These are phyloP conservation scores for Temnothorax nylanderi DNA, from an alignment of 1,140 invertebrate species.

Conservation along the genomic window DNA sequence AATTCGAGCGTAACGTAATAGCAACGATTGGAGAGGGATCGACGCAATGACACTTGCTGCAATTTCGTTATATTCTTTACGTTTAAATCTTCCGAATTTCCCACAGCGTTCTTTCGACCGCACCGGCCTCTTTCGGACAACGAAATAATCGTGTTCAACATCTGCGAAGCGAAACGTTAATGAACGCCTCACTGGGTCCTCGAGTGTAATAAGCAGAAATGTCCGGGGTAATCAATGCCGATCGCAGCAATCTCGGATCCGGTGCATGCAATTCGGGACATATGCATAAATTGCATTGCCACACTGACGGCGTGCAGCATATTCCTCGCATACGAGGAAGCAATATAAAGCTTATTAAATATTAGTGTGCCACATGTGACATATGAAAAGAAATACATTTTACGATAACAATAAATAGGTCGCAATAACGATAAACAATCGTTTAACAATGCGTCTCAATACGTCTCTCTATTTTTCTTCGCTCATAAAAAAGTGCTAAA, in stretches of 20 bases:
- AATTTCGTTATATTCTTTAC: background rate
- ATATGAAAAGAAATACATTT: background rate
- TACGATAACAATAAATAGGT: background rate
- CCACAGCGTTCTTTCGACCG: background rate
- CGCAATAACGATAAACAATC: background rate
- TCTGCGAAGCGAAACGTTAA: slow-evolving; percentile 37
- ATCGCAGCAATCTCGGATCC: slow-evolving; percentile 48
- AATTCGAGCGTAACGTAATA: background rate
- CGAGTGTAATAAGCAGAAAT: slow-evolving; percentile 55
- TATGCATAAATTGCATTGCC: slow-evolving; percentile 24
- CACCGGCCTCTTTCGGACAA: background rate
- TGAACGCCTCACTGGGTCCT: background rate
- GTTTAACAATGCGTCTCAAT: background rate
- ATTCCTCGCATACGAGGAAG: background rate
- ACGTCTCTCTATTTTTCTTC: background rate
- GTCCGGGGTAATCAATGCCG: slow-evolving; percentile 45
- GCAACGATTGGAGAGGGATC: background rate
- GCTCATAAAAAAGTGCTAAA: background rate
- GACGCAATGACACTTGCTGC: background rate
- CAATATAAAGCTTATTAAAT: slow-evolving; percentile 13
- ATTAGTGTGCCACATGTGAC: background rate
- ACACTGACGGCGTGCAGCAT: background rate
- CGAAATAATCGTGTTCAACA: slow-evolving; percentile 34
- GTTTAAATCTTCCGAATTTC: background rate
- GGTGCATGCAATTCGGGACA: slow-evolving; percentile 46